Percentiles rank a stretch among this genome's conserved stretches.
These are phyloP conservation scores for Heterodera filipjevi DNA, from an alignment of 2,888 invertebrate species.

Conservation along the genomic window DNA sequence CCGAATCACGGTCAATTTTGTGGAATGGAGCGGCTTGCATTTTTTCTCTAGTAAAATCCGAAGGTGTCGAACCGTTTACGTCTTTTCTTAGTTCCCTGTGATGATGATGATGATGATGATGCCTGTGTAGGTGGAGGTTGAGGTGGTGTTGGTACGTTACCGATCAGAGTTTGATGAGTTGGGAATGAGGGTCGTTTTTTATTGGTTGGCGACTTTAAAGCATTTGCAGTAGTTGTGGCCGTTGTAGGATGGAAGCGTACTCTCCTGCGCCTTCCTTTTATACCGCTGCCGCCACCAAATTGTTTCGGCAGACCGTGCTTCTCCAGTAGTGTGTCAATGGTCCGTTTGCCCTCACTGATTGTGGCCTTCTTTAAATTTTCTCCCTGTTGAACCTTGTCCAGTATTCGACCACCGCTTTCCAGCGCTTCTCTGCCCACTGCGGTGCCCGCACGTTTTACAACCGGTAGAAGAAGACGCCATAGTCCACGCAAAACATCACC, in stretches of 20 bases:
- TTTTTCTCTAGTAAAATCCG: slow-evolving; percentile 24
- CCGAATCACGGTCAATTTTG: slow-evolving; percentile 26
- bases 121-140: neutral
- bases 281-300: slow-evolving; percentile 3
- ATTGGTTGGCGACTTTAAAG: neutral
- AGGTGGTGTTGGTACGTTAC: neutral
- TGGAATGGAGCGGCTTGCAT: slow-evolving; percentile 11
- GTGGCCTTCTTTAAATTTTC: slow-evolving; percentile 20
- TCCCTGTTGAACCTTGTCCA: slow-evolving; percentile 20
- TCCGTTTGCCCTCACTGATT: neutral
- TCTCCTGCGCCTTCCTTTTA: neutral
- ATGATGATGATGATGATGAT: neutral
- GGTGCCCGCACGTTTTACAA: slow-evolving; percentile 2
- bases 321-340: neutral
- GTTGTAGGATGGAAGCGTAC: neutral
- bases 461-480: slow-evolving; percentile 17
- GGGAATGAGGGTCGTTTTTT: neutral
- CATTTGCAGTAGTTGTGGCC: no score
- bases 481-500: slow-evolving; percentile 6
- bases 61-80: slow-evolving; percentile 20
- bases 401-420: slow-evolving; percentile 12
- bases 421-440: slow-evolving; percentile 12
- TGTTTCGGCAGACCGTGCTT: neutral
- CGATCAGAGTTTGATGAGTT: neutral
- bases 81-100: neutral